Evolutionary conservation across 2,888 invertebrate species (phyloP).

Genomic region (Drosophila acutilabella): DNA sequence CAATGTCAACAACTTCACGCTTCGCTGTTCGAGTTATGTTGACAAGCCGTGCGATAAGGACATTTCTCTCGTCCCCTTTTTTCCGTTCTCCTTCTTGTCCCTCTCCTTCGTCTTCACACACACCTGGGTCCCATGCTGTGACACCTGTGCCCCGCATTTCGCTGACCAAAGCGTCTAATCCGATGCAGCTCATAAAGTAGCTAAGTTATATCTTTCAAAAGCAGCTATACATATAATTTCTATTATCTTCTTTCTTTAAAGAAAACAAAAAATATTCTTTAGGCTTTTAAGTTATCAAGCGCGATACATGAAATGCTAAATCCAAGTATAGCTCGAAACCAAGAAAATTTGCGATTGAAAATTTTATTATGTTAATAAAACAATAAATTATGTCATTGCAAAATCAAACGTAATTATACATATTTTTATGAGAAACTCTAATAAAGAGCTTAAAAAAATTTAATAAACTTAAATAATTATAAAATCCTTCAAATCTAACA

Average conservation of each 20-base stretch:
- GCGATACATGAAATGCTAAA: neutral
- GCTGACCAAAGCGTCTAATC: constrained; percentile 42
- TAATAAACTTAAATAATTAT: too few relatives aligned
- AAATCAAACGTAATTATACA: too few relatives aligned
- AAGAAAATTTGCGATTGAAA: neutral
- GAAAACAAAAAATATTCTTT: neutral
- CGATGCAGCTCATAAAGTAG: constrained; percentile 58
- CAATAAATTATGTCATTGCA: too few relatives aligned
- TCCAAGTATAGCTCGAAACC: too few relatives aligned
- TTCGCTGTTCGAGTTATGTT: constrained; percentile 67
- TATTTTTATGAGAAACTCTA: too few relatives aligned
- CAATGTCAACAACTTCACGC: constrained; percentile 79
- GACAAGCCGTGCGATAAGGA: constrained; percentile 61
- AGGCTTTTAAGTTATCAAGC: constrained; percentile 4
- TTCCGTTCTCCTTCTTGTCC: neutral
- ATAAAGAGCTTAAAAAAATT: too few relatives aligned
- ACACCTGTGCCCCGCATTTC: constrained; percentile 41
- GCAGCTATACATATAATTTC: constrained; percentile 1
- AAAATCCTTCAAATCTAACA: too few relatives aligned
- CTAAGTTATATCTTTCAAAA: constrained; percentile 58
- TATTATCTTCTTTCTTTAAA: neutral
- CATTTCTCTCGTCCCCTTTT: constrained; percentile 22
- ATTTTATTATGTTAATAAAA: neutral
- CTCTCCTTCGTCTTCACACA: neutral
- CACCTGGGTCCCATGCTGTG: constrained; percentile 31